Evolutionary conservation across 2,888 invertebrate genomes (phyloP).

Genomic region (Anticlea derivata): DNA sequence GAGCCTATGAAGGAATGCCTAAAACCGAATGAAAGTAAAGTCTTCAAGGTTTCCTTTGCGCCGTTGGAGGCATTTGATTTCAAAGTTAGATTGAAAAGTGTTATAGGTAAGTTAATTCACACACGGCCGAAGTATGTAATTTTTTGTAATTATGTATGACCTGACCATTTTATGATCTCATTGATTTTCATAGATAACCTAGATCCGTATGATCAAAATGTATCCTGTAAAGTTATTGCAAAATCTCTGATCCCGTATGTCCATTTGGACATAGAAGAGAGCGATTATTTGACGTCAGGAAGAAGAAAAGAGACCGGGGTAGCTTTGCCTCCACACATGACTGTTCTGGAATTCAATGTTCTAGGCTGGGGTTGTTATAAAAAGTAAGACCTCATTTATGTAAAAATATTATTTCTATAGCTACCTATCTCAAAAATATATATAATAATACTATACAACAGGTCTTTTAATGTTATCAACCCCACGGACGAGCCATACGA

Average conservation of each 20-base stretch:
- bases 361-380: slow-evolving; percentile 85
- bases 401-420: not conserved
- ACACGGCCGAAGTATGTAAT: no score
- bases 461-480: slow-evolving; percentile 86
- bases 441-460: slow-evolving; percentile 42
- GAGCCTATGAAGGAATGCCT: slow-evolving; percentile 73
- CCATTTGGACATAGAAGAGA: slow-evolving; percentile 87
- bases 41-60: slow-evolving; percentile 79
- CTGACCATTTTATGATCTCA: no score
- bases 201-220: slow-evolving; percentile 80
- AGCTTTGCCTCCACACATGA: slow-evolving; percentile 71
- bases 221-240: slow-evolving; percentile 79
- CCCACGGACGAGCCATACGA: slow-evolving; percentile 85
- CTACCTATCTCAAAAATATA: not conserved
- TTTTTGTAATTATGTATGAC: no score
- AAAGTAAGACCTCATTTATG: slow-evolving; percentile 58
- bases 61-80: slow-evolving; percentile 83
- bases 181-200: slow-evolving; percentile 65
- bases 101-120: slow-evolving; percentile 59
- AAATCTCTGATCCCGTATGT: slow-evolving; percentile 87
- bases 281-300: slow-evolving; percentile 84
- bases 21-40: slow-evolving; percentile 60
- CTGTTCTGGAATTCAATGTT: slow-evolving; percentile 86
- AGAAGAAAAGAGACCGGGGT: slow-evolving; percentile 65
- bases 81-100: slow-evolving; percentile 65